Base-by-base conservation (phyloP, 1,140 invertebrate genomes). In the Cydia strobilella region DNA sequence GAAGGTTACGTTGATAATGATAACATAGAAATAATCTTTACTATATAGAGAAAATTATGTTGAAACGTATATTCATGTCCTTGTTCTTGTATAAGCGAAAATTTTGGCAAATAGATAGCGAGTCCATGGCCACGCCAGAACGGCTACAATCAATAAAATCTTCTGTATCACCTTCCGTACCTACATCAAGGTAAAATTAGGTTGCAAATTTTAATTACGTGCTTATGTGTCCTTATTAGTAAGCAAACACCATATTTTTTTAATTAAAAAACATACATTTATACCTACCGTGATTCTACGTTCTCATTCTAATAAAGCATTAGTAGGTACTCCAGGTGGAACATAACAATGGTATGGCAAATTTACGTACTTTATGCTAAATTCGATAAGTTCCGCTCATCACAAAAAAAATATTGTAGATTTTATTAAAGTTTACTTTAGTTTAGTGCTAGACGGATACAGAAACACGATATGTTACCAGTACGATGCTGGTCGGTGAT, bases 1-100 rank as follows among this genome's bases (percentile, higher is more conserved):
- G 90, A 91, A 91, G 90, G 89, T 90, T 85, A 85, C 78, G 76
- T 77, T 89, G 88, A 90, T 90, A 91, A 82, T 79, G 77, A 79
- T 69, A 69, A 69, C 54, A 23, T 59, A 18, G 9, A 23, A 23
- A 59, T 59, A 59, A 23, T 59, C 23, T 59, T 59, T 59, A 59
- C 54, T 59, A 59, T 59, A 59, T n/a, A 20, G 1, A 12, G 54
- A 23, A 1, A 59, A 23, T 10, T 59, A 59, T 59, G 15, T 51
- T 59, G 18, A 23, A 59, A 23, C 10, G 54, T 59, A 23, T 59
- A 59, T 59, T 59, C 9, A 20, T 59, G 54, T 59, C 54, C 54
- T 23, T 23, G 20, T 23, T 20, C 54, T 59, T 23, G 0, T 1
- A 59, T 59, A 12, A 12, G 20, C 54, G 54, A 59, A 59, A 59